These are phyloP conservation scores for Chlamydotis undulata DNA, from an alignment of 2,113 vertebrate species.

Conservation along the genomic window DNA sequence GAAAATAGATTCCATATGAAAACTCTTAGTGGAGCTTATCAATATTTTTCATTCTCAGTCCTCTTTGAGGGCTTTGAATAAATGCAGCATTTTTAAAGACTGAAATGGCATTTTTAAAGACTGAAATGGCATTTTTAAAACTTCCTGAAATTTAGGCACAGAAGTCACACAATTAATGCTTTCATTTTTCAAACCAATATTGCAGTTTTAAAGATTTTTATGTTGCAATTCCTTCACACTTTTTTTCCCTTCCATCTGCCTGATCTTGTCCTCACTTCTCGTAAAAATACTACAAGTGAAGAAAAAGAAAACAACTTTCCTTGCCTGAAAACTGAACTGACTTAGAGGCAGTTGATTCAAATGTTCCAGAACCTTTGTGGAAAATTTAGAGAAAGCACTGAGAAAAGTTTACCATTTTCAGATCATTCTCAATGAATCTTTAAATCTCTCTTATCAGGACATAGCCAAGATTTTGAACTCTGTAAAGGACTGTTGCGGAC, in stretches of 20 bases:
- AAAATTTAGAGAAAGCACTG: neutral
- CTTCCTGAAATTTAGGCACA: neutral
- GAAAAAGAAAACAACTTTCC: slow-evolving; percentile 19
- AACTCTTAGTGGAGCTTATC: neutral
- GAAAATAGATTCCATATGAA: slow-evolving; percentile 62
- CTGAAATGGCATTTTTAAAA: neutral
- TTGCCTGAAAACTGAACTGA: neutral
- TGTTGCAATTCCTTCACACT: neutral
- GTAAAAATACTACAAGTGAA: neutral
- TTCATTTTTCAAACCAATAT: neutral
- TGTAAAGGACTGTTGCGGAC: too few species aligned
- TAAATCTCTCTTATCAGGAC: neutral
- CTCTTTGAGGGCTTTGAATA: neutral
- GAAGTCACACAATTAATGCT: neutral
- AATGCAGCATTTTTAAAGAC: neutral
- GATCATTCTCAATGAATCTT: neutral
- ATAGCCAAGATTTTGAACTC: neutral
- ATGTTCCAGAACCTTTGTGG: neutral
- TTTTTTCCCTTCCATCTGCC: neutral
- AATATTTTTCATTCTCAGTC: slow-evolving; percentile 8
- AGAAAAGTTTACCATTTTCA: neutral
- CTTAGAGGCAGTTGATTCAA: neutral
- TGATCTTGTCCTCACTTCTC: neutral
- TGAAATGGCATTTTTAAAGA: neutral
- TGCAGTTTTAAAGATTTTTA: neutral